Base-by-base conservation (phyloP, 2,888 invertebrate species). In the Cephus spinipes region DNA sequence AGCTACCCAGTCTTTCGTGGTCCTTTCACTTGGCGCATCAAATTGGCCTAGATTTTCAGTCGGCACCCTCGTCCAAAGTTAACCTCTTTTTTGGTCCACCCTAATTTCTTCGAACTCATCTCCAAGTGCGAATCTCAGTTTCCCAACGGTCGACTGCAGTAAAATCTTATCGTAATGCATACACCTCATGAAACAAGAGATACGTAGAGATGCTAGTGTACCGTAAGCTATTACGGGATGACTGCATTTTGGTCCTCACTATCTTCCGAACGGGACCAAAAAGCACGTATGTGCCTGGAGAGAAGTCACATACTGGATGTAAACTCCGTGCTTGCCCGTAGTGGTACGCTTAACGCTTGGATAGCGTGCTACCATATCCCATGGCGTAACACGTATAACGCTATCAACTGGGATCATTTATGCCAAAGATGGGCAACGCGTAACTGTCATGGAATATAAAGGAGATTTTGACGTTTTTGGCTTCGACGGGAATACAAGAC, bases 111-210 rank as follows among this genome's bases (percentile, higher is more conserved):
- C 11, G 35, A 15, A n/a, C 23, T 33, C 23, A 12, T 69, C 23
- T 40, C 71, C 73, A 81, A 81, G 74, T 78, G 77, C 78, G 82
- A 83, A 83, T 85, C 77, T 82, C 80, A 80, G 79, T 79, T 78
- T 76, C 77, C 78, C 34, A 78, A 36, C 34, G 35, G 73, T 71
- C 73, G 78, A 36, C 81, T 71, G 78, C 79, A 79, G 75, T 79
- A 73, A 85, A 83, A 78, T 81, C 85, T 86, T 86, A 86, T 86
- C 86, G 80, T 80, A 76, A 79, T 81, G 76, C 82, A 75, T 82
- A 82, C 86, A 83, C 83, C 79, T 81, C 85, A 83, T 82, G 82
- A 80, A 85, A 84, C 85, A 85, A 80, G 81, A 77, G 82, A 79
- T 73, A 75, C 76, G 55, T 36, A 79, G 75, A 76, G 55, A 55